Percentiles rank a stretch among this genome's conserved stretches.
These are phyloP conservation scores for Piezodorus guildinii DNA, from an alignment of 1,140 invertebrate genomes.

Conservation along the genomic window DNA sequence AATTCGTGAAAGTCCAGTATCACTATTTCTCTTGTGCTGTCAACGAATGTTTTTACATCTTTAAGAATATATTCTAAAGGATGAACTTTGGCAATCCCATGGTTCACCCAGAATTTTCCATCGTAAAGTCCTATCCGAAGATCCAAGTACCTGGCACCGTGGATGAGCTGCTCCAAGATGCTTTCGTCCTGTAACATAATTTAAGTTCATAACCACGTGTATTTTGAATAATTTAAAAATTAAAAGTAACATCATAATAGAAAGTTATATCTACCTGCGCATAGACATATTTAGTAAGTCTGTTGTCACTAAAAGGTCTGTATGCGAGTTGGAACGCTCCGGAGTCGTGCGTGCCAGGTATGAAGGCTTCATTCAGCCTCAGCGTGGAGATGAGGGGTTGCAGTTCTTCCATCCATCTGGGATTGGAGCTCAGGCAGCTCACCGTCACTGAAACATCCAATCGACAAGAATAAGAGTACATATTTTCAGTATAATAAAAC, in stretches of 20 bases:
- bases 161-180: slow-evolving; percentile 20
- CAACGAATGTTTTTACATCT: slow-evolving; percentile 43
- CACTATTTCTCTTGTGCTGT: slow-evolving; percentile 48
- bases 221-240: neutral
- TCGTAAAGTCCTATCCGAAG: slow-evolving; percentile 44
- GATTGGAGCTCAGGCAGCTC: slow-evolving; percentile 22
- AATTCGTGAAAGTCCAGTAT: slow-evolving; percentile 52
- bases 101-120: slow-evolving; percentile 43
- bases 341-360: slow-evolving; percentile 26
- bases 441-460: slow-evolving; percentile 11
- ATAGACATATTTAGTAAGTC: slow-evolving; percentile 24
- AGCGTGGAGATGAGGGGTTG: slow-evolving; percentile 12
- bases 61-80: slow-evolving; percentile 39
- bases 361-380: slow-evolving; percentile 18
- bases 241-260: neutral
- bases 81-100: slow-evolving; percentile 39
- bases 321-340: slow-evolving; percentile 12
- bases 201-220: neutral
- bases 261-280: slow-evolving; percentile 19
- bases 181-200: slow-evolving; percentile 17
- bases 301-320: slow-evolving; percentile 19
- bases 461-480: too few relatives aligned
- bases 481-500: too few relatives aligned
- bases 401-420: slow-evolving; percentile 25
- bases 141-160: slow-evolving; percentile 32